Conservation (phyloP, 2,888 invertebrate genomes). For the Acrobasis repandana region DNA sequence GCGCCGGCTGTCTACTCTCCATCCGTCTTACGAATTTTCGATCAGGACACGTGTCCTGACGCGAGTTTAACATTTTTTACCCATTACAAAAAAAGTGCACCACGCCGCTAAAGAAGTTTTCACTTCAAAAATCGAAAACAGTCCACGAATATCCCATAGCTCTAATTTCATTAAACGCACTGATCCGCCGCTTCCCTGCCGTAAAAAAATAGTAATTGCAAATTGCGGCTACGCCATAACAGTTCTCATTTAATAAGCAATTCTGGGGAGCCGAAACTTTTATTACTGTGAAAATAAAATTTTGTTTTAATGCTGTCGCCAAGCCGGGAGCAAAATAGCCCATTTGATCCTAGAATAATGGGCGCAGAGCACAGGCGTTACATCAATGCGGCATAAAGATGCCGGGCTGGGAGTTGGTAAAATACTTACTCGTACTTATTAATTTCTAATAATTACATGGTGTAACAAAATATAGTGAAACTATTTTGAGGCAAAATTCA, state of each 20-base stretch:
- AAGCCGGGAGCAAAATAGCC: constrained; percentile 53
- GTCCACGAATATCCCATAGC: not conserved
- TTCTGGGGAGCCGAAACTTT: constrained; percentile 43
- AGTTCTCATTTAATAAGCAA: constrained; percentile 51
- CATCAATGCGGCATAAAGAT: constrained; percentile 60
- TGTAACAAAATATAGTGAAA: too few relatives aligned
- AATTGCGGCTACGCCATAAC: constrained; percentile 31
- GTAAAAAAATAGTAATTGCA: constrained; percentile 14
- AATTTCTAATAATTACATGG: too few relatives aligned
- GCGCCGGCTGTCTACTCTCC: too few relatives aligned
- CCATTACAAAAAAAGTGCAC: too few relatives aligned
- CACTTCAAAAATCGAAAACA: too few relatives aligned
- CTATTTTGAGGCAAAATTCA: too few relatives aligned
- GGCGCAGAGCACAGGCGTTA: constrained; percentile 55
- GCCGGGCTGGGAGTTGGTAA: constrained; percentile 26
- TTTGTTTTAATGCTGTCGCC: constrained; percentile 62
- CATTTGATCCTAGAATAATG: constrained; percentile 70
- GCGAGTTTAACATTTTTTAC: too few relatives aligned
- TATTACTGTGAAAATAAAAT: constrained; percentile 62
- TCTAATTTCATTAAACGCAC: not conserved
- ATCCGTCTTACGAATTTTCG: too few relatives aligned
- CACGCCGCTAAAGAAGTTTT: too few relatives aligned
- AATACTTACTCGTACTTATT: constrained; percentile 10
- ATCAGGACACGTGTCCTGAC: too few relatives aligned
- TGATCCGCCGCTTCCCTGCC: not conserved